A percentile compares a stretch with the other conserved stretches of the same genome.
Evolutionary conservation across 2,888 invertebrate species (phyloP).

Genomic region (Hecatera dysodea): DNA sequence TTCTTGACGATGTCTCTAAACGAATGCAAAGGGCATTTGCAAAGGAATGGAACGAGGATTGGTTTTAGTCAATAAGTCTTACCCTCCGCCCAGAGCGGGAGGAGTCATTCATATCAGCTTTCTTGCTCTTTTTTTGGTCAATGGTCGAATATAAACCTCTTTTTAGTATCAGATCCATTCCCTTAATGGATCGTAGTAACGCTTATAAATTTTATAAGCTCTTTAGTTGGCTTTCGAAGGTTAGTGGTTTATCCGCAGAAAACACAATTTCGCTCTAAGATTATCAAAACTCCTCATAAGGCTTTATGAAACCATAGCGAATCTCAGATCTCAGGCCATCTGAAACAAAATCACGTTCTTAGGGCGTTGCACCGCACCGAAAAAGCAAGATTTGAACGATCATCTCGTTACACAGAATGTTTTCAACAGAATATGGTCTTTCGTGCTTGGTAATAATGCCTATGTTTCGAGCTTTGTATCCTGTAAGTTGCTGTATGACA

Average conservation of each 20-base stretch:
- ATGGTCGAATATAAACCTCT: constrained; percentile 1
- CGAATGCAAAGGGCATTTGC: too few species aligned
- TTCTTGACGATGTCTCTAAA: neutral
- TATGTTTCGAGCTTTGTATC: constrained; percentile 42
- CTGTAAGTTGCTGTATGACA: constrained; percentile 45
- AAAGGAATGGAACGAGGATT: too few species aligned
- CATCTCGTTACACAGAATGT: constrained; percentile 22
- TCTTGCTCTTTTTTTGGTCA: too few species aligned
- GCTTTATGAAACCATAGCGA: constrained; percentile 23
- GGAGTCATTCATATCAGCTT: too few species aligned
- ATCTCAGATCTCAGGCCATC: constrained; percentile 38
- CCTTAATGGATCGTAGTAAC: neutral
- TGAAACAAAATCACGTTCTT: constrained; percentile 42
- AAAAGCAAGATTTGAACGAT: constrained; percentile 57
- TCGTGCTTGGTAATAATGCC: constrained; percentile 51
- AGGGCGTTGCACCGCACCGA: constrained; percentile 60
- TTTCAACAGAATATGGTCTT: constrained; percentile 45
- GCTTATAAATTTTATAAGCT: neutral
- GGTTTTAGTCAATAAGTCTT: neutral
- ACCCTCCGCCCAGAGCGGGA: too few species aligned
- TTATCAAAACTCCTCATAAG: constrained; percentile 43
- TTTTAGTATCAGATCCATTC: constrained; percentile 2
- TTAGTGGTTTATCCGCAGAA: neutral
- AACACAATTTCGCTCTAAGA: constrained; percentile 28
- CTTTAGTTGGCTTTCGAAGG: neutral